Conservation (phyloP, 2,797 vertebrate genomes). For the Anableps anableps region DNA sequence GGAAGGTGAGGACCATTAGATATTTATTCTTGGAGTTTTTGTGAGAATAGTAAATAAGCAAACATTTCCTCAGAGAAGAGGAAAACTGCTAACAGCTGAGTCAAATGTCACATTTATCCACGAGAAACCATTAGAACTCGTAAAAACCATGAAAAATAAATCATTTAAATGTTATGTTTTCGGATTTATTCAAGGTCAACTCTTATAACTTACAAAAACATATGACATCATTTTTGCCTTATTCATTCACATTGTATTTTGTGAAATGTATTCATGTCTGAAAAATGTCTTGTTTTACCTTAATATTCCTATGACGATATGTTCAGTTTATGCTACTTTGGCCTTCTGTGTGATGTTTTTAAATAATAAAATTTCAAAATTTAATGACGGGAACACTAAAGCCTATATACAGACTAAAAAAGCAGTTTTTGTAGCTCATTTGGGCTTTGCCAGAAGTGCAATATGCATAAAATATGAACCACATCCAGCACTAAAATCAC, state of each 20-base stretch:
- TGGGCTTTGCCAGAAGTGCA: constrained; percentile 8
- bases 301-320: not conserved
- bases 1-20: constrained; percentile 15
- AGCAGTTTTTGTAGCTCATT: constrained; percentile 10
- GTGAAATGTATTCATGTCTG: not conserved
- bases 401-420: not conserved
- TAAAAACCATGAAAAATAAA: not conserved
- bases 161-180: not conserved
- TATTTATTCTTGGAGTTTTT: not conserved
- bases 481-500: constrained; percentile 1
- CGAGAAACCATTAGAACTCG: not conserved
- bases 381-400: constrained; percentile 13
- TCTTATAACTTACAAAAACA: not conserved
- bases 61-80: constrained; percentile 9
- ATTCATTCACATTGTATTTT: not conserved
- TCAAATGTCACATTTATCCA: constrained; percentile 1
- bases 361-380: constrained; percentile 20
- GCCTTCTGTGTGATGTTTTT: constrained; percentile 17
- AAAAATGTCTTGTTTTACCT: not conserved
- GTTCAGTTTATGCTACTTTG: not conserved
- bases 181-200: not conserved
- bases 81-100: not conserved
- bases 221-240: not conserved
- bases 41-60: constrained; percentile 12
- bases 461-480: constrained; percentile 26